Evolutionary conservation across 2,888 invertebrate genomes (phyloP).

Genomic region (Timema podura): DNA sequence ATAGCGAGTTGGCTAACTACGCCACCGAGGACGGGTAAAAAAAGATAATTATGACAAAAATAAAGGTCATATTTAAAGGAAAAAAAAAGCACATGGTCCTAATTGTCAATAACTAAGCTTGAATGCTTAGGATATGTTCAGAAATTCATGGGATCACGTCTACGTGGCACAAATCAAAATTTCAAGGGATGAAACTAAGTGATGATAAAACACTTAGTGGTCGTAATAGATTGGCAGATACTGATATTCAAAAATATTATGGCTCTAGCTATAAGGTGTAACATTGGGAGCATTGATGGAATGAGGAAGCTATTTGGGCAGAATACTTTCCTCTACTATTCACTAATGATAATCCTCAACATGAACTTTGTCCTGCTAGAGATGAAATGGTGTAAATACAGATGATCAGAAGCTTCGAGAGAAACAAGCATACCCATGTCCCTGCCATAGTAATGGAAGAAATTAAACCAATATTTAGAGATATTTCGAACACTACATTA

Average conservation of each 20-base stretch:
- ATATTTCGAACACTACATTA: conserved; percentile 5
- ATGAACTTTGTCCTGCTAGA: conserved; percentile 3
- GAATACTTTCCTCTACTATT: not conserved
- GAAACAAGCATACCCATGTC: not conserved
- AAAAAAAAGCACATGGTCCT: conserved; percentile 15
- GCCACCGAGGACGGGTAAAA: too few species aligned
- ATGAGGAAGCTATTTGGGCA: conserved; percentile 15
- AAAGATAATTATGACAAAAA: too few species aligned
- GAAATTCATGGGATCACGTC: not conserved
- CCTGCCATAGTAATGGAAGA: conserved; percentile 1
- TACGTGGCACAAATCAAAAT: not conserved
- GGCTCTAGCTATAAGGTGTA: conserved; percentile 16
- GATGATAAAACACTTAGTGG: not conserved
- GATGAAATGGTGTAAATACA: not conserved
- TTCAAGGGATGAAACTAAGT: conserved; percentile 5
- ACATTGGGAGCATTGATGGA: not conserved
- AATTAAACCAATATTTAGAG: conserved; percentile 16
- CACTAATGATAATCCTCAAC: conserved; percentile 3
- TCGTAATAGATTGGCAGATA: not conserved
- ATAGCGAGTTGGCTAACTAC: too few species aligned
- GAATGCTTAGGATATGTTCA: conserved; percentile 11
- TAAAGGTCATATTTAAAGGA: too few species aligned
- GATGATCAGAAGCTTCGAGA: not conserved
- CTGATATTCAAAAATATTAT: conserved; percentile 15
- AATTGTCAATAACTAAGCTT: not conserved